Percentiles rank a stretch among this genome's conserved stretches.
These are phyloP conservation scores for Fulmarus glacialis DNA, from an alignment of 2,113 vertebrate species.

Conservation along the genomic window DNA sequence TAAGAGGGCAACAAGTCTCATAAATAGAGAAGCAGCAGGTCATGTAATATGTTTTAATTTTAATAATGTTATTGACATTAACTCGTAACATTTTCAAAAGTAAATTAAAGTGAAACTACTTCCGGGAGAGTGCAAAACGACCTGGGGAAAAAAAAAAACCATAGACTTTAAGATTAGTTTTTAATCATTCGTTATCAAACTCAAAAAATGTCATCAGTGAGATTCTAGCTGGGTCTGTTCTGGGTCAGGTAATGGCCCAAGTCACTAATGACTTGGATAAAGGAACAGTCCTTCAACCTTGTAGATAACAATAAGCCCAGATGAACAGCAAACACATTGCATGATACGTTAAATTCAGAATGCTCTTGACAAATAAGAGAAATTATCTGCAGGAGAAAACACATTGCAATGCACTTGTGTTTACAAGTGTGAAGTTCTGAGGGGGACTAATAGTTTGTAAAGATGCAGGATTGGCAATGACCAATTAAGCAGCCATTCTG, in stretches of 20 bases:
- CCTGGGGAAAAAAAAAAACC: neutral
- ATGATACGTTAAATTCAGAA: neutral
- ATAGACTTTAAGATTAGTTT: neutral
- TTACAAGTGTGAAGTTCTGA: neutral
- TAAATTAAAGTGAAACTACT: neutral
- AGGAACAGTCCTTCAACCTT: neutral
- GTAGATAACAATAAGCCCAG: neutral
- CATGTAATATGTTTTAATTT: neutral
- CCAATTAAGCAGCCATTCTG: neutral
- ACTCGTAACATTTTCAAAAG: neutral
- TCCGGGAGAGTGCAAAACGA: neutral
- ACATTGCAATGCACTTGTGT: neutral
- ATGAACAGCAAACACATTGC: neutral
- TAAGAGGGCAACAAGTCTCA: neutral
- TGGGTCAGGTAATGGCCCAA: neutral
- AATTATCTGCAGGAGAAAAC: neutral
- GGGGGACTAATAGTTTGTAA: neutral
- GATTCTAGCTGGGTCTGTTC: neutral
- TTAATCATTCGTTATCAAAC: neutral
- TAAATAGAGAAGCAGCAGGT: neutral
- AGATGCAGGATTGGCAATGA: neutral
- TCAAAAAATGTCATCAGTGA: neutral
- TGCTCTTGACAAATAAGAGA: neutral
- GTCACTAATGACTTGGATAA: neutral
- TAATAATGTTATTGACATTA: neutral